Percentiles rank a stretch among this genome's conserved stretches.
Conservation (phyloP, 2,888 invertebrate genomes). For the Dyspetes luteomarginatus region DNA sequence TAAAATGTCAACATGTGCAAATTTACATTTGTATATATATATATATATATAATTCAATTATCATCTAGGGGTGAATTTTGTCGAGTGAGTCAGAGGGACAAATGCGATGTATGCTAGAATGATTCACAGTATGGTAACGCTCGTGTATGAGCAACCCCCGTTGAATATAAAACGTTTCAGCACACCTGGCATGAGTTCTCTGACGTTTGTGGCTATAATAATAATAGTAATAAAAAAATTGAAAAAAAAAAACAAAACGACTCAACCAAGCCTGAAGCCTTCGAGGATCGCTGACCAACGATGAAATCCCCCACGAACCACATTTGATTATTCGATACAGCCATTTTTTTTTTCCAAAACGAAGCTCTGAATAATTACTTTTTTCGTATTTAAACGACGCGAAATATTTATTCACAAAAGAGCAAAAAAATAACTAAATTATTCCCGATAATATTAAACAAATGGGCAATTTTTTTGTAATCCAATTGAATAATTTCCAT, state of each 20-base stretch:
- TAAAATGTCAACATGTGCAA: background rate
- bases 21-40: background rate
- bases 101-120: constrained; percentile 14
- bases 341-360: constrained; percentile 9
- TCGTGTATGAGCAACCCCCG: constrained; percentile 23
- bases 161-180: constrained; percentile 61
- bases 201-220: constrained; percentile 35
- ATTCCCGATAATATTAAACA: background rate
- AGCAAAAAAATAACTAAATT: background rate
- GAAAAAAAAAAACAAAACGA: constrained; percentile 9
- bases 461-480: too few relatives aligned
- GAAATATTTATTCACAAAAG: background rate
- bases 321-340: constrained; percentile 20
- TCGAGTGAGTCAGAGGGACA: constrained; percentile 51
- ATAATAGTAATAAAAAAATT: constrained; percentile 30
- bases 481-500: background rate
- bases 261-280: constrained; percentile 30
- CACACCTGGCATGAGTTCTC: constrained; percentile 51
- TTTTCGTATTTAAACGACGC: too few relatives aligned
- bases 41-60: constrained; percentile 19
- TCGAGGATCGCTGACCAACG: constrained; percentile 61
- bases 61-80: constrained; percentile 45
- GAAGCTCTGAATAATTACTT: background rate
- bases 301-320: constrained; percentile 21
- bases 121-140: constrained; percentile 55